A percentile compares a stretch with the other conserved stretches of the same genome.
Conservation (phyloP, 2,888 invertebrate species). For the Drosophila ustulata region DNA sequence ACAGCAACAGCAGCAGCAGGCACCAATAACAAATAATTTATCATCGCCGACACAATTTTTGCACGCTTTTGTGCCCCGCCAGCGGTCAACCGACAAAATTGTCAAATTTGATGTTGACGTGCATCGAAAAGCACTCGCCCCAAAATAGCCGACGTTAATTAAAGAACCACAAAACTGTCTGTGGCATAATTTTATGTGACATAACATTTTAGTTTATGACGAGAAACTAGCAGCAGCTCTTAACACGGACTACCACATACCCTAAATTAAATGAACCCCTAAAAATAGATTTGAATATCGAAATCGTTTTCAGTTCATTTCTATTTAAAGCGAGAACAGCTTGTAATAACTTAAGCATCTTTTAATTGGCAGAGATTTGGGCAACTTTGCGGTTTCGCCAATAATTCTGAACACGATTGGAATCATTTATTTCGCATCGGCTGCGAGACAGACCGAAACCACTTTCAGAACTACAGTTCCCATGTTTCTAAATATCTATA, state of each 20-base stretch:
- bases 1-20: conserved; percentile 20
- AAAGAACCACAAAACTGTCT: conserved; percentile 47
- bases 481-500: conserved; percentile 20
- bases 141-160: conserved; percentile 57
- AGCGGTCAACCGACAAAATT: conserved; percentile 62
- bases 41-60: conserved; percentile 57
- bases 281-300: neutral
- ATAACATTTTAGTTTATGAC: conserved; percentile 17
- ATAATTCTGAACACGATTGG: neutral
- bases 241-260: conserved; percentile 4
- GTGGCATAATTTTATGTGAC: conserved; percentile 34
- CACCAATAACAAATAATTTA: conserved; percentile 54
- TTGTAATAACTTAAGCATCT: neutral
- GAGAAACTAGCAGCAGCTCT: neutral
- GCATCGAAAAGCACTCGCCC: conserved; percentile 39
- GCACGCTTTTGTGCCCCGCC: conserved; percentile 54
- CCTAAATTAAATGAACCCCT: neutral
- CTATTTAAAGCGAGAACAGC: neutral
- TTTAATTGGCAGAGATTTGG: conserved; percentile 4
- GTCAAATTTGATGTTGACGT: conserved; percentile 54
- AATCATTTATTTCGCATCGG: neutral
- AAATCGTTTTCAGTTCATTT: neutral
- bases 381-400: neutral
- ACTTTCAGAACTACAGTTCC: conserved; percentile 15
- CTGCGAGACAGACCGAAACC: conserved; percentile 12